Evolutionary conservation across 2,113 vertebrate genomes (phyloP).

Genomic region (Ammodramus savannarum): DNA sequence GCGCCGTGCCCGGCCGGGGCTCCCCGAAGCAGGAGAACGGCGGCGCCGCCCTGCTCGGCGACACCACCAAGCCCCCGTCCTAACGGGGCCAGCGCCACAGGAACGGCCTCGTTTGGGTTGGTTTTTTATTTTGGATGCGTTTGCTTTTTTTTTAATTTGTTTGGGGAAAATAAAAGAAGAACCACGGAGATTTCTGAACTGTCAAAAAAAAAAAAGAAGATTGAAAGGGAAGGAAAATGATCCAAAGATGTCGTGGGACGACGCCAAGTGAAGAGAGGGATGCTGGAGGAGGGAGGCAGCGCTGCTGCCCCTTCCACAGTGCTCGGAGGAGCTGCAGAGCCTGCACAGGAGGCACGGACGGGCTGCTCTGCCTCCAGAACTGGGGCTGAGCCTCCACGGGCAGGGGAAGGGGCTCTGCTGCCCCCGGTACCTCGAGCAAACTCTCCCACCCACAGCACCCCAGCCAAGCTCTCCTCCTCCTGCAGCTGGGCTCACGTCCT

Average conservation of each 20-base stretch:
- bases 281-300: neutral
- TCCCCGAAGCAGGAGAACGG: slow-evolving; percentile 91
- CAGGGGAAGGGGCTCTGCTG: neutral
- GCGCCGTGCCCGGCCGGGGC: slow-evolving; percentile 71
- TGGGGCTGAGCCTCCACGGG: neutral
- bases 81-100: slow-evolving; percentile 49
- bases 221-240: neutral
- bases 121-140: neutral
- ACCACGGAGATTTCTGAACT: neutral
- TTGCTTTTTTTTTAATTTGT: neutral
- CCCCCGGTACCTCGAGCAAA: neutral
- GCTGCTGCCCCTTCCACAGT: neutral
- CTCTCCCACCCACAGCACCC: neutral
- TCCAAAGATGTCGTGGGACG: slow-evolving; percentile 48
- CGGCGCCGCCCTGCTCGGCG: slow-evolving; percentile 58
- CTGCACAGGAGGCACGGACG: accelerated
- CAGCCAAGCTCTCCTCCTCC: neutral
- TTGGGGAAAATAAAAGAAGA: neutral
- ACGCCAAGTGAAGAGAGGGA: neutral
- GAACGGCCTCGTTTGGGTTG: neutral
- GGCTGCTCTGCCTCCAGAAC: neutral
- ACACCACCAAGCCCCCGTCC: slow-evolving; percentile 80
- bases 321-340: neutral
- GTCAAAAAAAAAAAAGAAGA: neutral
- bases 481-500: slow-evolving; percentile 14